phyloP scores from a whole-genome alignment of 2,888 invertebrate genomes.

The Hirudinaria manillensis region DNA sequence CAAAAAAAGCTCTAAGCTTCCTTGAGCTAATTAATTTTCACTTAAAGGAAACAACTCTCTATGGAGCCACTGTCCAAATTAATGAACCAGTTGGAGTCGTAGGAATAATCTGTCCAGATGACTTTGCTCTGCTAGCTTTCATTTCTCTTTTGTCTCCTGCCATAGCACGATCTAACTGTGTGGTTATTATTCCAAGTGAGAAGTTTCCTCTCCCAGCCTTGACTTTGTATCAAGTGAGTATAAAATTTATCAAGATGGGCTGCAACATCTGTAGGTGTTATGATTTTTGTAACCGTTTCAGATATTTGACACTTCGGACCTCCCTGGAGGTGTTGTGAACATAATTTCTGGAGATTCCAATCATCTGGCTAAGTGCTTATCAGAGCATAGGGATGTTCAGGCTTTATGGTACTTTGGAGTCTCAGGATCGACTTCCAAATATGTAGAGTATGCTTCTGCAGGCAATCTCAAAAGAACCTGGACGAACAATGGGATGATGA shows the following conservation, averaged over 20 bases:
- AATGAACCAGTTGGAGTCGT: constrained; percentile 56
- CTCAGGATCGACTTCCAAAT: constrained; percentile 50
- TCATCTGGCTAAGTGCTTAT: constrained; percentile 51
- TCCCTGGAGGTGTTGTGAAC: constrained; percentile 56
- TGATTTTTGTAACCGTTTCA: constrained; percentile 39
- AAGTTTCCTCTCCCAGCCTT: constrained; percentile 52
- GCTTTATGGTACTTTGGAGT: constrained; percentile 53
- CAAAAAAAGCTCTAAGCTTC: background rate
- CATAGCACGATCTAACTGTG: constrained; percentile 53
- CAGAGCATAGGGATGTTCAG: constrained; percentile 47
- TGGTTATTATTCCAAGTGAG: constrained; percentile 54
- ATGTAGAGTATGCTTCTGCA: constrained; percentile 53
- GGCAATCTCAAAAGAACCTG: constrained; percentile 55
- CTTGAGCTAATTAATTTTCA: background rate
- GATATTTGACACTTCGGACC: constrained; percentile 56
- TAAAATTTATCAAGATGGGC: background rate
- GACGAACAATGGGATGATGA: constrained; percentile 51
- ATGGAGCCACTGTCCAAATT: constrained; percentile 53
- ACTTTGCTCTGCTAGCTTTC: constrained; percentile 53
- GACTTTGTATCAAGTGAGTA: constrained; percentile 53
- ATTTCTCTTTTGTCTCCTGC: constrained; percentile 55
- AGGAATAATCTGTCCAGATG: constrained; percentile 55
- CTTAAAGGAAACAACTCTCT: constrained; percentile 51
- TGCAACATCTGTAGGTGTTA: background rate
- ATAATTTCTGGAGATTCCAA: constrained; percentile 53